These are phyloP conservation scores for Bufo bufo DNA, from an alignment of 2,113 vertebrate species.

Conservation along the genomic window DNA sequence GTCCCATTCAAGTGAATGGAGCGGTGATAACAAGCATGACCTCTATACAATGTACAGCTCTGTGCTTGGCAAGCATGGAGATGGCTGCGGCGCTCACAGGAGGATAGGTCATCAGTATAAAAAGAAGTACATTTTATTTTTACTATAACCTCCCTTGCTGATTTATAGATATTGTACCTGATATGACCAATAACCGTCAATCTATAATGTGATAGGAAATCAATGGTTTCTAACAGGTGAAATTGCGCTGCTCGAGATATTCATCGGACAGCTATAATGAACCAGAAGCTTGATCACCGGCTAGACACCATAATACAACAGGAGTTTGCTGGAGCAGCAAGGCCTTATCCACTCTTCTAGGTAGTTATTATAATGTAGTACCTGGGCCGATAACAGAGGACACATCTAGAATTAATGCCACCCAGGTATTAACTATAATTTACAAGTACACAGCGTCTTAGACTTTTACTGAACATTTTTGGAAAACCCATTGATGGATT, in stretches of 20 bases:
- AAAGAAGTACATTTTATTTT: too few species aligned
- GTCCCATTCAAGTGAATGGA: too few species aligned
- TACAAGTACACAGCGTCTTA: not conserved
- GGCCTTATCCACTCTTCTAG: not conserved
- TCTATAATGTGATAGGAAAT: not conserved
- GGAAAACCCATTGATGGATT: not conserved
- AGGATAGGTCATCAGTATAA: too few species aligned
- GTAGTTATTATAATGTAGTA: slow-evolving; percentile 13
- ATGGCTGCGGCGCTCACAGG: too few species aligned
- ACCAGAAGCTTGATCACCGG: not conserved
- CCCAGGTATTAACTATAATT: slow-evolving; percentile 22
- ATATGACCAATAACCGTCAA: not conserved
- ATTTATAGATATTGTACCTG: not conserved
- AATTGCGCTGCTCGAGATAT: not conserved
- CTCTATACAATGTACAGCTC: too few species aligned
- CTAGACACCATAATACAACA: not conserved
- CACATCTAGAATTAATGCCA: slow-evolving; percentile 22
- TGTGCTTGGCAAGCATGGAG: too few species aligned
- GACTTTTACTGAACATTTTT: not conserved
- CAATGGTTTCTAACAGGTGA: not conserved
- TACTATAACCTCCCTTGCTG: too few species aligned
- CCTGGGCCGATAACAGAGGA: not conserved
- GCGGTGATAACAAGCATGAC: too few species aligned
- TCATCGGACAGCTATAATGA: not conserved
- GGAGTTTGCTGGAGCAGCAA: not conserved